A percentile compares a stretch with the other conserved stretches of the same genome.
phyloP scores from a whole-genome alignment of 2,797 vertebrate genomes.

The Iguana delicatissima region DNA sequence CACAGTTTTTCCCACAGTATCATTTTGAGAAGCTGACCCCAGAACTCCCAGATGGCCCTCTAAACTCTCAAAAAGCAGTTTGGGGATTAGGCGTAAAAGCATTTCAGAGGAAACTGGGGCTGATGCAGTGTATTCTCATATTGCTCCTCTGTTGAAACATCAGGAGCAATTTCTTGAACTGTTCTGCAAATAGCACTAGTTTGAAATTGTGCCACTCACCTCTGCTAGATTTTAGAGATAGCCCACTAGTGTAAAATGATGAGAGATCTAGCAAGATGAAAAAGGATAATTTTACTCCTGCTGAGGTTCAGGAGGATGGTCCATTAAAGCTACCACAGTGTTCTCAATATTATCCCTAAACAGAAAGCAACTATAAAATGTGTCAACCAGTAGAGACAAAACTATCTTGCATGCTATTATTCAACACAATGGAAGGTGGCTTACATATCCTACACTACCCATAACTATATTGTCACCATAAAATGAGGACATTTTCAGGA shows the following conservation, averaged over 20 bases:
- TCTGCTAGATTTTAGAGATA: too few species aligned
- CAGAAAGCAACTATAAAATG: too few species aligned
- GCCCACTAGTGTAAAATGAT: too few species aligned
- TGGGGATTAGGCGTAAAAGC: not conserved
- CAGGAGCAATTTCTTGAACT: not conserved
- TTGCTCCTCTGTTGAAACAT: not conserved
- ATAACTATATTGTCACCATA: too few species aligned
- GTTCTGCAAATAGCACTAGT: not conserved
- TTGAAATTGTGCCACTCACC: not conserved
- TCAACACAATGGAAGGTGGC: too few species aligned
- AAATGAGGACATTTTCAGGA: too few species aligned
- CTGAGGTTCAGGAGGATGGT: not conserved
- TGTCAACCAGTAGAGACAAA: too few species aligned
- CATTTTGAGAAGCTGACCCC: not conserved
- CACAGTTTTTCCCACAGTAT: not conserved
- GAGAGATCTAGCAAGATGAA: too few species aligned
- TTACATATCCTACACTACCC: too few species aligned
- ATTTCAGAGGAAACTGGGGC: not conserved
- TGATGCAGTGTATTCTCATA: not conserved
- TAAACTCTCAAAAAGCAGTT: not conserved
- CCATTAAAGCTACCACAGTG: not conserved
- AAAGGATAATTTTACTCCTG: too few species aligned
- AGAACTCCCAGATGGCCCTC: not conserved
- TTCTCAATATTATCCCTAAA: not conserved
- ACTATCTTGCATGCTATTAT: too few species aligned